Conservation (phyloP, 2,797 vertebrate species). For the Spizella passerina region DNA sequence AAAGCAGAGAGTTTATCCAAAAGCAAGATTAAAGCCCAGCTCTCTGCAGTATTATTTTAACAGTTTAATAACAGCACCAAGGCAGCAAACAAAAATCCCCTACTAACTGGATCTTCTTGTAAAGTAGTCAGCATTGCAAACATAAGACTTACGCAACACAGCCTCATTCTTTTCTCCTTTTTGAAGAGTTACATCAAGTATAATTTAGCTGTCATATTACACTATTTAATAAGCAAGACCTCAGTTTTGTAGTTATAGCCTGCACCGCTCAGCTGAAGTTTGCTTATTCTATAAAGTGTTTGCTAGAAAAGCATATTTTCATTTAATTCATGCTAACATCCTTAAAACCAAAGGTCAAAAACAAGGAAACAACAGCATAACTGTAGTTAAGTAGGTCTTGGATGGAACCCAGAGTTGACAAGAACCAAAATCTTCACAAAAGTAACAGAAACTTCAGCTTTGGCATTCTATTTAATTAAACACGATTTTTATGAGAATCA, state of each 20-base stretch:
- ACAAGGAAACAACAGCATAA: not conserved
- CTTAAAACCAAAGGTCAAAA: conserved; percentile 12
- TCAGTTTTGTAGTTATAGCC: not conserved
- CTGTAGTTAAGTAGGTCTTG: not conserved
- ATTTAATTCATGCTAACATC: not conserved
- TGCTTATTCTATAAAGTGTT: not conserved
- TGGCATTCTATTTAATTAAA: not conserved
- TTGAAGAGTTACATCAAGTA: not conserved
- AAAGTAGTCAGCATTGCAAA: not conserved
- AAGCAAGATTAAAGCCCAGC: not conserved
- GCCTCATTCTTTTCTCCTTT: not conserved
- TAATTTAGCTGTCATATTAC: not conserved
- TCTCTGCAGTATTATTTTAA: not conserved
- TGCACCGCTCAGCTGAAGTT: not conserved
- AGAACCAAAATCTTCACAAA: not conserved
- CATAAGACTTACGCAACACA: not conserved
- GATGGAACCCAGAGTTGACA: not conserved
- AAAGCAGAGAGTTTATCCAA: not conserved
- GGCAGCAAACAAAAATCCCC: not conserved
- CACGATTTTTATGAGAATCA: not conserved
- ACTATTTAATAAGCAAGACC: not conserved
- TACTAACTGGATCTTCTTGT: not conserved
- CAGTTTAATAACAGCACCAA: not conserved
- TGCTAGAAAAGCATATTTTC: not conserved
- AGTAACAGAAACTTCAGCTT: not conserved